Evolutionary conservation across 2,888 invertebrate species (phyloP).

Genomic region (Pyrgus malvae): DNA sequence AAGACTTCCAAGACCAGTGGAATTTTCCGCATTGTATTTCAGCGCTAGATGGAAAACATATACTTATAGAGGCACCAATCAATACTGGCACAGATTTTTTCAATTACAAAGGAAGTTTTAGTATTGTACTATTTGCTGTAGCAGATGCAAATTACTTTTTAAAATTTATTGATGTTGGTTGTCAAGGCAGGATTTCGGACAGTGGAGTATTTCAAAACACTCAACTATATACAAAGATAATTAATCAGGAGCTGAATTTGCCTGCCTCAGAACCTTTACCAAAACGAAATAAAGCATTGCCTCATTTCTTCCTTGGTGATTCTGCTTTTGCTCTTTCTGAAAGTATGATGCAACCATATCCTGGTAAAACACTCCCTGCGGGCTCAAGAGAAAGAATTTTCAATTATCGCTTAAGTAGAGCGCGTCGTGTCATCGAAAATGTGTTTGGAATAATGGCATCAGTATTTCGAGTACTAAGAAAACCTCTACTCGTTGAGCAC

Average conservation of each 20-base stretch:
- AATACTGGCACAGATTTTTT: conserved; percentile 38
- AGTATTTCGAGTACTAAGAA: too few species aligned
- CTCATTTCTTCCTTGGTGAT: too few species aligned
- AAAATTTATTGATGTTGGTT: conserved; percentile 40
- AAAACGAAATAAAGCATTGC: too few species aligned
- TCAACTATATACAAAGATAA: conserved; percentile 22
- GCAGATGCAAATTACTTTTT: conserved; percentile 39
- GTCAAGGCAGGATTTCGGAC: conserved; percentile 38
- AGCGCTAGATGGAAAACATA: conserved; percentile 37
- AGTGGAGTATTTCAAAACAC: conserved; percentile 33
- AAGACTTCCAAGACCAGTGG: conserved; percentile 38
- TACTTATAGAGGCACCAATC: conserved; percentile 31
- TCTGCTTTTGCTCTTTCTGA: too few species aligned
- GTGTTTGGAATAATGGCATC: too few species aligned
- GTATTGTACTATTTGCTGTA: too few species aligned
- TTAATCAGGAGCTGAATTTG: conserved; percentile 24
- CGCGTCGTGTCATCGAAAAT: too few species aligned
- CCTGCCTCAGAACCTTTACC: conserved; percentile 22
- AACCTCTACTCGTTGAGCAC: too few species aligned
- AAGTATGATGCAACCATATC: too few species aligned
- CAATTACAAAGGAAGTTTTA: conserved; percentile 39
- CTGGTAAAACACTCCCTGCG: too few species aligned
- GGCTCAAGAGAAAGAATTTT: too few species aligned
- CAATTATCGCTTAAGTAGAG: too few species aligned
- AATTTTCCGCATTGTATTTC: conserved; percentile 42